phyloP scores from a whole-genome alignment of 2,888 invertebrate genomes.

The Scaptomyza caliginosa region DNA sequence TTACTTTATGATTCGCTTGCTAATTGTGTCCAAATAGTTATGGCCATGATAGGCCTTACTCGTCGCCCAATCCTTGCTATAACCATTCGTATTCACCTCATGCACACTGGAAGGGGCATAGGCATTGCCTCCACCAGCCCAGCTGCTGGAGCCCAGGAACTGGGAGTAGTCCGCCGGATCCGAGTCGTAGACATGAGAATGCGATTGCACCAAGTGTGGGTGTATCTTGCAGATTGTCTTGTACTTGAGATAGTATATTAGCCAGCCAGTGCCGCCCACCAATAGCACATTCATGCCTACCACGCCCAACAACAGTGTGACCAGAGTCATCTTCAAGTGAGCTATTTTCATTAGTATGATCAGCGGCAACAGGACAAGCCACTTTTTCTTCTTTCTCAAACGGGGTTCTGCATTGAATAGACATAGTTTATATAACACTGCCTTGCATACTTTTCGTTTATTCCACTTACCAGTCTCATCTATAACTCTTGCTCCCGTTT shows the following conservation, averaged over 20 bases:
- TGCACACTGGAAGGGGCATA: slow-evolving; percentile 74
- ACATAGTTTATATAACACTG: too few species aligned
- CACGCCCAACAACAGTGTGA: slow-evolving; percentile 78
- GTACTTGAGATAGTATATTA: slow-evolving; percentile 82
- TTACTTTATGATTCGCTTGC: slow-evolving; percentile 71
- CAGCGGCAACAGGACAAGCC: slow-evolving; percentile 81
- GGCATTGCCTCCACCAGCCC: slow-evolving; percentile 51
- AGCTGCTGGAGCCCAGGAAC: slow-evolving; percentile 81
- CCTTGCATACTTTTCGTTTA: neutral
- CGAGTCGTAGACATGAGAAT: slow-evolving; percentile 82
- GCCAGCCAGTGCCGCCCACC: slow-evolving; percentile 81
- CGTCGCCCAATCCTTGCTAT: slow-evolving; percentile 81
- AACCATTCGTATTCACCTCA: slow-evolving; percentile 70
- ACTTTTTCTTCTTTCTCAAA: slow-evolving; percentile 75
- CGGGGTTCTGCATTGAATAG: slow-evolving; percentile 66
- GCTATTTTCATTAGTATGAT: slow-evolving; percentile 83
- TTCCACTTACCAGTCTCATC: slow-evolving; percentile 71
- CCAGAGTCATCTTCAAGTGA: slow-evolving; percentile 81
- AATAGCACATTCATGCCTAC: slow-evolving; percentile 80
- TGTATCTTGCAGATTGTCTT: slow-evolving; percentile 83
- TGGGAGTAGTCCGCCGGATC: slow-evolving; percentile 82
- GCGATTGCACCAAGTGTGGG: slow-evolving; percentile 82
- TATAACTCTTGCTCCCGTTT: slow-evolving; percentile 74
- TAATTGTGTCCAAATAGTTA: slow-evolving; percentile 80
- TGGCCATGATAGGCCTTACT: slow-evolving; percentile 81